A percentile compares a stretch with the other conserved stretches of the same genome.
Evolutionary conservation across 2,797 vertebrate genomes (phyloP).

Genomic region (Pantherophis vulpinus): DNA sequence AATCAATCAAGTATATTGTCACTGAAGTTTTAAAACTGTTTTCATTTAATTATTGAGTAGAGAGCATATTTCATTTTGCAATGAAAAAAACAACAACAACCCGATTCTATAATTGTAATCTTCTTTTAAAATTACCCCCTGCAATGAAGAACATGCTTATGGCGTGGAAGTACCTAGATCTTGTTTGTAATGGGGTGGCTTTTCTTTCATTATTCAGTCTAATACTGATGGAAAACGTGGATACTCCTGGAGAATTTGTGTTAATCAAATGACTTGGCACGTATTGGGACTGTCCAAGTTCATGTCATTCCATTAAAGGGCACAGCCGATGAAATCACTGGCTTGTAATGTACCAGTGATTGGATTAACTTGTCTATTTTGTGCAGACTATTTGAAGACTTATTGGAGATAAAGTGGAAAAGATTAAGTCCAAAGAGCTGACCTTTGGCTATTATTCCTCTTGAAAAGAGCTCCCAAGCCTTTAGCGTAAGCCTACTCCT

Average conservation of each 20-base stretch:
- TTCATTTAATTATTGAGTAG: slow-evolving; percentile 46
- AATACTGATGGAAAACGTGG: slow-evolving; percentile 39
- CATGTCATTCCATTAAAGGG: slow-evolving; percentile 54
- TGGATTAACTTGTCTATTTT: slow-evolving; percentile 59
- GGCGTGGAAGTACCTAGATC: slow-evolving; percentile 3
- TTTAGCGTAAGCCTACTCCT: background rate
- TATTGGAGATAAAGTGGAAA: slow-evolving; percentile 58
- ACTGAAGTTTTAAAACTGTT: slow-evolving; percentile 45
- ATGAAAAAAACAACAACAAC: slow-evolving; percentile 25
- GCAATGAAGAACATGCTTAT: background rate
- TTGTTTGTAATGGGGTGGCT: slow-evolving; percentile 27
- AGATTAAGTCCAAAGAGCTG: slow-evolving; percentile 54
- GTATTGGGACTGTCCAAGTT: slow-evolving; percentile 40
- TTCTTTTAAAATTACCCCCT: slow-evolving; percentile 14
- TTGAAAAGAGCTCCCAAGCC: slow-evolving; percentile 31
- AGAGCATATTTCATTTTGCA: slow-evolving; percentile 31
- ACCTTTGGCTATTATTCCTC: slow-evolving; percentile 44
- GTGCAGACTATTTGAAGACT: slow-evolving; percentile 54
- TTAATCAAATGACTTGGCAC: slow-evolving; percentile 50
- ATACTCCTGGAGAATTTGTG: slow-evolving; percentile 29
- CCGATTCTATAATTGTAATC: slow-evolving; percentile 27
- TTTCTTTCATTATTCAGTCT: slow-evolving; percentile 49
- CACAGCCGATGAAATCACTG: slow-evolving; percentile 52
- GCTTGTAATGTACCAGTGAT: slow-evolving; percentile 53
- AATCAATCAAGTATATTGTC: slow-evolving; percentile 46